Conservation (phyloP, 1,140 invertebrate species). For the Eurytemora carolleeae region DNA sequence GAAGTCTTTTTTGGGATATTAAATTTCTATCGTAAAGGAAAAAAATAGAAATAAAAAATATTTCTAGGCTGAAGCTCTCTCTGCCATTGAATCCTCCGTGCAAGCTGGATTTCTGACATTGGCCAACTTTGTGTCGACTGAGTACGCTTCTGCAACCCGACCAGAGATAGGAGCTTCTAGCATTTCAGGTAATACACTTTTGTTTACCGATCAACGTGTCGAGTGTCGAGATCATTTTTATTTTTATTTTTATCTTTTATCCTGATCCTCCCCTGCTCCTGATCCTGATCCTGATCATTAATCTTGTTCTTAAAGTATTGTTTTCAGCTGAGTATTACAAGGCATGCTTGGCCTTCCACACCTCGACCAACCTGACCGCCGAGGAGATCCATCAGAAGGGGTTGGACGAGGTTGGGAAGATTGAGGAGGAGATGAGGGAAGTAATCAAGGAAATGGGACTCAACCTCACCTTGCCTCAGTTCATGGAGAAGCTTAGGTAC, state of each 20-base stretch:
- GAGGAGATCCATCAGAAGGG: constrained; percentile 27
- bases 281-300: too few species aligned
- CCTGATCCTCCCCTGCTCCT: too few species aligned
- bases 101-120: constrained; percentile 14
- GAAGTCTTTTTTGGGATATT: too few species aligned
- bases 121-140: constrained; percentile 19
- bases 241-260: too few species aligned
- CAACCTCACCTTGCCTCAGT: not conserved
- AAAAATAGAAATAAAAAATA: too few species aligned
- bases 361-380: constrained; percentile 22
- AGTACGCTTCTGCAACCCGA: constrained; percentile 22
- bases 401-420: constrained; percentile 23
- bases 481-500: not conserved
- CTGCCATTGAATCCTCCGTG: not conserved
- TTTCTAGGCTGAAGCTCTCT: too few species aligned
- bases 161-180: constrained; percentile 22
- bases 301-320: too few species aligned
- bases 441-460: constrained; percentile 5
- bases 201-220: too few species aligned
- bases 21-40: too few species aligned
- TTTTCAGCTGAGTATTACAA: constrained; percentile 23
- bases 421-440: constrained; percentile 24
- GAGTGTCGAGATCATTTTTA: too few species aligned
- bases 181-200: constrained; percentile 17
- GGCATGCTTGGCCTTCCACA: constrained; percentile 25